phyloP scores from a whole-genome alignment of 2,888 invertebrate genomes.

The Drosophila mettleri region DNA sequence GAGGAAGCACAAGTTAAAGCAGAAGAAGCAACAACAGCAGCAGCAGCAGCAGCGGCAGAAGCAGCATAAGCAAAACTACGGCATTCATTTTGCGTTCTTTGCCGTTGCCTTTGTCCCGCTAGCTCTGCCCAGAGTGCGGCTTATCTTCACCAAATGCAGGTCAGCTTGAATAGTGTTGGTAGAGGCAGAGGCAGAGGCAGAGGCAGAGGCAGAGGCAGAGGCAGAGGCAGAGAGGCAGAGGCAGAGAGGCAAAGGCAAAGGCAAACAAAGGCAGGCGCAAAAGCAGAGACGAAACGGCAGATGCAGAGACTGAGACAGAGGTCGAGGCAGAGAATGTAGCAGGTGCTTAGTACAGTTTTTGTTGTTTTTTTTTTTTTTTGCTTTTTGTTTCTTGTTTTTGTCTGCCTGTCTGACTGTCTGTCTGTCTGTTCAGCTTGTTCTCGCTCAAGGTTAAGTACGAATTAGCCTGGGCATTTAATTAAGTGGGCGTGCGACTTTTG shows the following conservation, averaged over 20 bases:
- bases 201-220: not conserved
- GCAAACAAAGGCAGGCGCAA: no score
- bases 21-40: conserved; percentile 4
- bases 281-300: not conserved
- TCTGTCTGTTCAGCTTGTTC: conserved; percentile 20
- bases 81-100: conserved; percentile 13
- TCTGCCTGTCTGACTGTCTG: conserved; percentile 1
- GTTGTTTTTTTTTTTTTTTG: conserved; percentile 4
- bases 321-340: conserved; percentile 2
- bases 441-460: conserved; percentile 64
- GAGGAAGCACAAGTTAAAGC: conserved; percentile 13
- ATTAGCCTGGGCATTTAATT: conserved; percentile 72
- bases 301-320: not conserved
- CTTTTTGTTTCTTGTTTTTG: not conserved
- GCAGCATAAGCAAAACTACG: conserved; percentile 17
- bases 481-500: conserved; percentile 69
- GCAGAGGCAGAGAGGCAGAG: not conserved
- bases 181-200: not conserved
- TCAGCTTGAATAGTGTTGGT: conserved; percentile 2
- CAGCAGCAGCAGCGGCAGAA: conserved; percentile 7
- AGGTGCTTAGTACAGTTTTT: conserved; percentile 23
- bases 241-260: not conserved
- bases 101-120: conserved; percentile 16
- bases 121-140: conserved; percentile 21
- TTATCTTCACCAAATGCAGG: conserved; percentile 53